Percentiles rank a stretch among this genome's conserved stretches.
phyloP scores from a whole-genome alignment of 2,888 invertebrate genomes.

The Autographa gamma region DNA sequence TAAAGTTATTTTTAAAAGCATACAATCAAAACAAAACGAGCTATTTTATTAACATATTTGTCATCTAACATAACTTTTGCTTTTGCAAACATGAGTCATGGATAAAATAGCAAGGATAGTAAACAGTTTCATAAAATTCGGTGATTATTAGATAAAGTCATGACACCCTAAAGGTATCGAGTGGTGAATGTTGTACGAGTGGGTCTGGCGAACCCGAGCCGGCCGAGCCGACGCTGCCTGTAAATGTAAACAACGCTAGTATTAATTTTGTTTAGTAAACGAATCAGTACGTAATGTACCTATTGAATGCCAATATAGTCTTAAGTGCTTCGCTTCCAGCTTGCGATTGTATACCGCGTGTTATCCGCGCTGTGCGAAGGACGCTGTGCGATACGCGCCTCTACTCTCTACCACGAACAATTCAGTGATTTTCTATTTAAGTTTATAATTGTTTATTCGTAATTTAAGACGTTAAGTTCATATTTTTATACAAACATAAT shows the following conservation, averaged over 20 bases:
- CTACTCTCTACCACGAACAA: constrained; percentile 39
- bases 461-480: constrained; percentile 51
- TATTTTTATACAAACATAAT: constrained; percentile 50
- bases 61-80: neutral
- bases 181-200: constrained; percentile 28
- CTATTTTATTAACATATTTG: too few relatives aligned
- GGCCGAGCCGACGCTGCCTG: constrained; percentile 42
- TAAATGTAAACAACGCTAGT: constrained; percentile 41
- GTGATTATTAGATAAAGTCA: neutral
- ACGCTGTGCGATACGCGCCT: constrained; percentile 39
- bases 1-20: neutral
- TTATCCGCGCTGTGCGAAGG: constrained; percentile 45
- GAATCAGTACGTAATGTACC: constrained; percentile 45
- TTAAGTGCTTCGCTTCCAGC: constrained; percentile 62
- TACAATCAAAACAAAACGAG: neutral
- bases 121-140: neutral
- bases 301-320: constrained; percentile 62
- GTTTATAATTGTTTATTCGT: constrained; percentile 47
- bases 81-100: neutral
- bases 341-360: constrained; percentile 52
- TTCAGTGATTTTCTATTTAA: constrained; percentile 44
- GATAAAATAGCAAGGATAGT: neutral
- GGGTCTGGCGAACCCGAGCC: constrained; percentile 13
- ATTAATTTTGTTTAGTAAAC: constrained; percentile 43
- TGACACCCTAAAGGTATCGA: neutral